Evolutionary conservation across 2,797 vertebrate genomes (phyloP).

Genomic region (Periparus ater): DNA sequence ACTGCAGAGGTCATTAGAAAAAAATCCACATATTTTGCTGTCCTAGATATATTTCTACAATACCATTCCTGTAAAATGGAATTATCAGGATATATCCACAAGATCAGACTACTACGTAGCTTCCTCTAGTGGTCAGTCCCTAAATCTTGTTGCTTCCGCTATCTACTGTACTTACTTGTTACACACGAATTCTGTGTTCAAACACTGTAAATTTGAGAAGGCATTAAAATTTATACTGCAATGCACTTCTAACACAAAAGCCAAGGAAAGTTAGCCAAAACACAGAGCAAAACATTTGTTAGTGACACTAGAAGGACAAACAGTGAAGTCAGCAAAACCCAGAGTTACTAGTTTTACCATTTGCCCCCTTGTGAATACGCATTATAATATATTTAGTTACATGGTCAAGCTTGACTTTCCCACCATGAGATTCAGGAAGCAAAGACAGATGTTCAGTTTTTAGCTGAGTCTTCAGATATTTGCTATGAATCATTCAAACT

Average conservation of each 20-base stretch:
- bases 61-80: neutral
- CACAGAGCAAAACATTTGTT: neutral
- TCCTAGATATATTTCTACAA: neutral
- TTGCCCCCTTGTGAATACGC: neutral
- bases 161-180: neutral
- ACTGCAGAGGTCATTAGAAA: neutral
- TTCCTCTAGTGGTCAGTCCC: slow-evolving; percentile 23
- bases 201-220: neutral
- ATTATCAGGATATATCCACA: neutral
- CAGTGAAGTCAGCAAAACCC: neutral
- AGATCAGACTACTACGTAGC: neutral
- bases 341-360: neutral
- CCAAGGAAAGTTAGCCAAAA: neutral
- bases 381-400: slow-evolving; percentile 24
- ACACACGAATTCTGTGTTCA: neutral
- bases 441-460: slow-evolving; percentile 43
- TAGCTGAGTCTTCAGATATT: slow-evolving; percentile 17
- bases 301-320: neutral
- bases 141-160: slow-evolving; percentile 10
- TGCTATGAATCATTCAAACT: slow-evolving; percentile 3
- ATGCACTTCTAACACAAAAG: neutral
- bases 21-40: neutral
- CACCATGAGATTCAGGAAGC: neutral
- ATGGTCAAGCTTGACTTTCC: neutral
- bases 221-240: neutral